Percentiles rank a stretch among this genome's conserved stretches.
These are phyloP conservation scores for Patella pellucida DNA, from an alignment of 2,888 invertebrate species.

Conservation along the genomic window DNA sequence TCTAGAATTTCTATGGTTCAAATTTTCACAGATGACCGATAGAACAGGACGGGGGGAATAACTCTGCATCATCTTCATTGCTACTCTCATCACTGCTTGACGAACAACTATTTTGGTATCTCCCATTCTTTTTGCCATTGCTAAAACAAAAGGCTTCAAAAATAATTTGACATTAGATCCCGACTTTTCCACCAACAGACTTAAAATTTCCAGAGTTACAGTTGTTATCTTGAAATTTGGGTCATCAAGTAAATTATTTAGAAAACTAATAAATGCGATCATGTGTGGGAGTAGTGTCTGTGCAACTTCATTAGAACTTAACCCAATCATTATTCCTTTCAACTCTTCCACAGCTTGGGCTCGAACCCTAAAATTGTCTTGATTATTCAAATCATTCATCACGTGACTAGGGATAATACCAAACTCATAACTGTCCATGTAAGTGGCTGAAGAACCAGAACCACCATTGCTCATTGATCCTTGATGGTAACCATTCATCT, in stretches of 20 bases:
- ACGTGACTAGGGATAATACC: slow-evolving; percentile 72
- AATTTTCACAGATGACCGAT: slow-evolving; percentile 73
- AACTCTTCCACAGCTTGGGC: slow-evolving; percentile 77
- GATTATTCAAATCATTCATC: slow-evolving; percentile 70
- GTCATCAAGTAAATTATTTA: slow-evolving; percentile 77
- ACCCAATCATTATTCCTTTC: slow-evolving; percentile 73
- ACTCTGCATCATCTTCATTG: slow-evolving; percentile 74
- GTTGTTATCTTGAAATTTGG: slow-evolving; percentile 75
- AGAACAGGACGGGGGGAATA: slow-evolving; percentile 74
- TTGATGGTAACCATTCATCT: slow-evolving; percentile 26
- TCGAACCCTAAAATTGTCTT: slow-evolving; percentile 76
- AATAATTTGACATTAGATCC: slow-evolving; percentile 71
- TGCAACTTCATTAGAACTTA: slow-evolving; percentile 53
- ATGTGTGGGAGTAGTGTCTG: slow-evolving; percentile 76
- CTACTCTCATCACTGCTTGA: slow-evolving; percentile 73
- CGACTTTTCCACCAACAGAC: slow-evolving; percentile 71
- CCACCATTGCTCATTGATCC: slow-evolving; percentile 13
- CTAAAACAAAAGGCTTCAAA: slow-evolving; percentile 72
- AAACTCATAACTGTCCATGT: slow-evolving; percentile 63
- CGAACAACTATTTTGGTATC: slow-evolving; percentile 74
- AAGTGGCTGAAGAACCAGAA: slow-evolving; percentile 35
- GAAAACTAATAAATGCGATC: slow-evolving; percentile 77
- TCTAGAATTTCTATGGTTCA: slow-evolving; percentile 73
- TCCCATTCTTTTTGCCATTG: slow-evolving; percentile 72
- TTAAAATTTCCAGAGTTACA: slow-evolving; percentile 72